Evolutionary conservation across 2,888 invertebrate genomes (phyloP), one percentile per base, ranked within the genome.

Genomic region (Drosophila rubida): DNA sequence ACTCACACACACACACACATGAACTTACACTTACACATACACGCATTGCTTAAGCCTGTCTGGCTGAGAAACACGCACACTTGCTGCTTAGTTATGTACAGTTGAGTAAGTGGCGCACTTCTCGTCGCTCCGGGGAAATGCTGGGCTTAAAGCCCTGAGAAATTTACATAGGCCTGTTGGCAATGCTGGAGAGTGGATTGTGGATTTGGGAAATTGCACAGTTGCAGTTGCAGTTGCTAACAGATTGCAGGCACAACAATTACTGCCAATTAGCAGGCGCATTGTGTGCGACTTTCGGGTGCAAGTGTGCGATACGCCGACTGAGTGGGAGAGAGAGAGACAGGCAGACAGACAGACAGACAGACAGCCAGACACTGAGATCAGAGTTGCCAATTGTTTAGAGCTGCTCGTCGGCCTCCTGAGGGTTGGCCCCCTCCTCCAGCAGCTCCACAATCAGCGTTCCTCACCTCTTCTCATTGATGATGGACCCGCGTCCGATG

Each of bases 391-490:
- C 61, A 30, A 64, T 57, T 69, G 55, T 65, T 82, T 78, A 84
- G 82, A 87, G 84, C 85, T 84, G 85, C 63, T 84, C 80, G 35
- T 82, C 88, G 55, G 75, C 75, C 57, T 75, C 69, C 42, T 67
- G 73, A 73, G 88, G 41, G 22, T 79, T 80, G 44, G 87, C 81
- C 51, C 78, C 80, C 74, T 90, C 87, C 68, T 89, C 83, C 75
- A 89, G 80, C 78, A 89, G 82, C 61, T 87, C 75, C 75, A 88
- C 84, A 63, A 84, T 72, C 57, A 88, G 80, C 66, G 89, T 90
- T 68, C 90, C 91, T 92, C 92, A 92, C 91, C 92, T 92, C 73
- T 91, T 91, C 68, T 91, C 91, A 76, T 86, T 89, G 61, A 90
- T 65, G 46, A 91, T 80, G 53, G 89, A 85, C 64, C 86, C 85